Percentiles rank a stretch among this genome's conserved stretches.
These are phyloP conservation scores for Phrynocephalus vlangalii DNA, from an alignment of 2,797 vertebrate species.

Conservation along the genomic window DNA sequence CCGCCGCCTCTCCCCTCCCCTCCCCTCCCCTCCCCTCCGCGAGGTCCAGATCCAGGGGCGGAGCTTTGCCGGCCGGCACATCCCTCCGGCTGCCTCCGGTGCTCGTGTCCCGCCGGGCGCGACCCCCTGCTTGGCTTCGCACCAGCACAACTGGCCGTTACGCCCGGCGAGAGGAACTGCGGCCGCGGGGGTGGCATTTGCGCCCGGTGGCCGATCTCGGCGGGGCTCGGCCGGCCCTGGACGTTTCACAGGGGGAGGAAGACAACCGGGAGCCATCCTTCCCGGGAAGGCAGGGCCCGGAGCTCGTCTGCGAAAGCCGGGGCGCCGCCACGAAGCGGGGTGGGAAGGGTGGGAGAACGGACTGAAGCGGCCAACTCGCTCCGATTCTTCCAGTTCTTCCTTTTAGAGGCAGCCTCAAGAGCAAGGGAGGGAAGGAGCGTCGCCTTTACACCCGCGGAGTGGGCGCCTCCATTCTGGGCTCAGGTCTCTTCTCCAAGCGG, in stretches of 20 bases:
- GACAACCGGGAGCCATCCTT: not conserved
- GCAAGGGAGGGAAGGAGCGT: no score
- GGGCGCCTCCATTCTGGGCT: no score
- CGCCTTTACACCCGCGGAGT: no score
- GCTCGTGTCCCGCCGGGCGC: not conserved
- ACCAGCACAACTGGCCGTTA: not conserved
- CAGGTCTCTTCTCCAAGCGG: no score
- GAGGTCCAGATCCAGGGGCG: conserved; percentile 38
- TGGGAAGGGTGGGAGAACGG: not conserved
- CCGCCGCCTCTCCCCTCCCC: not conserved
- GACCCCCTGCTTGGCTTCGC: not conserved
- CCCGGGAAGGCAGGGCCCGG: not conserved
- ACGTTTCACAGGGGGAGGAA: not conserved
- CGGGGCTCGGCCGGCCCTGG: no score
- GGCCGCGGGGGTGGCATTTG: no score
- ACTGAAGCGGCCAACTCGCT: not conserved
- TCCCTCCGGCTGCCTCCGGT: not conserved
- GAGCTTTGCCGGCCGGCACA: conserved; percentile 38
- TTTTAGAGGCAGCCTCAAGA: no score
- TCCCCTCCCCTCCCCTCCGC: not conserved
- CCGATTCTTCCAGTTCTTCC: not conserved
- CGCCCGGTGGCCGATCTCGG: no score
- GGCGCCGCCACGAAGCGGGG: not conserved
- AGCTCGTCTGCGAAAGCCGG: not conserved
- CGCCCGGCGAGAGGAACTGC: no score